These are phyloP conservation scores for Neomonachus schauinslandi DNA, from an alignment of 2,113 vertebrate genomes.

Conservation along the genomic window DNA sequence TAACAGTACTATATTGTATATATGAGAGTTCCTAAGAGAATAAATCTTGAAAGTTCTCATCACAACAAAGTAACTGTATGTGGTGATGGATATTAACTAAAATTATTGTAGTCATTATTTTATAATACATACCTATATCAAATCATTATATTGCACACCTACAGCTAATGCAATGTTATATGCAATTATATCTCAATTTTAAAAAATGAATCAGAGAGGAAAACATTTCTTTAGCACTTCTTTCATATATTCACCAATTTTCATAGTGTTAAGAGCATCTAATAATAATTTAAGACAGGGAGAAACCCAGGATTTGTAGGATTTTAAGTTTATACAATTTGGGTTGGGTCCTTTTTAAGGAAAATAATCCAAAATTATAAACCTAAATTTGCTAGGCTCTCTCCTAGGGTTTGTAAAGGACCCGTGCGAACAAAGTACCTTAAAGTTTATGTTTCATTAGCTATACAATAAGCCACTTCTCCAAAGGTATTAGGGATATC, in stretches of 20 bases:
- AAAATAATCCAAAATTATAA: constrained; percentile 8
- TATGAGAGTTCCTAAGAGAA: not conserved
- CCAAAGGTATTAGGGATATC: not conserved
- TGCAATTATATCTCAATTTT: not conserved
- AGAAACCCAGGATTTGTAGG: not conserved
- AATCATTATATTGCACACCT: not conserved
- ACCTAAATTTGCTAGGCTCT: not conserved
- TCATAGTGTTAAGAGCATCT: not conserved
- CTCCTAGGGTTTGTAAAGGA: not conserved
- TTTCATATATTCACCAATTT: not conserved
- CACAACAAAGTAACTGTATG: not conserved
- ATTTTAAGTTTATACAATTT: not conserved
- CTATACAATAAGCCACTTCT: not conserved
- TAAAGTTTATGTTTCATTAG: not conserved
- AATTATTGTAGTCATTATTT: not conserved
- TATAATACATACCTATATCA: not conserved
- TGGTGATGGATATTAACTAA: not conserved
- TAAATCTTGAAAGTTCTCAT: not conserved
- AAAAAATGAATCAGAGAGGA: not conserved
- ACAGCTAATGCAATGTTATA: not conserved
- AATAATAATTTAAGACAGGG: not conserved
- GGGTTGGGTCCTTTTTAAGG: not conserved
- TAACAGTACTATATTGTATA: not conserved
- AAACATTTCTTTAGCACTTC: not conserved
- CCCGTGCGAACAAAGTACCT: not conserved